These are phyloP conservation scores for Drosophila neonasuta DNA, from an alignment of 2,888 invertebrate genomes.

Conservation along the genomic window DNA sequence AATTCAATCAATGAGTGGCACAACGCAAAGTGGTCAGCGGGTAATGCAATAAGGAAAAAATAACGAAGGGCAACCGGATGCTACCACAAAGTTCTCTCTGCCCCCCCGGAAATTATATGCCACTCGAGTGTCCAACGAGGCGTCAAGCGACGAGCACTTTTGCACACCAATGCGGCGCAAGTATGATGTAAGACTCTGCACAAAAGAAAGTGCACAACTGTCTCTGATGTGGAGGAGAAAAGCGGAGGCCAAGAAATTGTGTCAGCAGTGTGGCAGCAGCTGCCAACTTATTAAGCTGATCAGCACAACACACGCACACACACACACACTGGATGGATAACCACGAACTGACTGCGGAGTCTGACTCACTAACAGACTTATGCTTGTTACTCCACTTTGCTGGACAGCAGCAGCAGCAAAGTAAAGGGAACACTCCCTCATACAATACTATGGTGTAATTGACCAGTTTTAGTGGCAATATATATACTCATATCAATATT, in stretches of 20 bases:
- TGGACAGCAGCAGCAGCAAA: background rate
- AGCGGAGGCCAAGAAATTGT: conserved; percentile 53
- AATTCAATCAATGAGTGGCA: conserved; percentile 60
- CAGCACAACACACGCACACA: conserved; percentile 51
- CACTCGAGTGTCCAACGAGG: conserved; percentile 66
- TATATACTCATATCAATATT: too few relatives aligned
- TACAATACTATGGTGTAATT: too few relatives aligned
- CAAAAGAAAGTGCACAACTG: conserved; percentile 35
- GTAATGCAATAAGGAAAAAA: conserved; percentile 50
- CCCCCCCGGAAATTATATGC: conserved; percentile 60
- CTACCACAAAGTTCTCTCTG: conserved; percentile 11
- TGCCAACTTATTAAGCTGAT: conserved; percentile 62
- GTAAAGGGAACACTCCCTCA: background rate
- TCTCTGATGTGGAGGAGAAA: conserved; percentile 28
- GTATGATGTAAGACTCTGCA: conserved; percentile 55
- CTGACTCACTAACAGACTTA: conserved; percentile 53
- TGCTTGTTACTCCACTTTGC: conserved; percentile 28
- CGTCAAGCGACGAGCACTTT: conserved; percentile 49
- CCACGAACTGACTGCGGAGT: conserved; percentile 12
- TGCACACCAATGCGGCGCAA: conserved; percentile 26
- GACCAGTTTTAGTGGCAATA: too few relatives aligned
- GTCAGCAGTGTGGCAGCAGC: conserved; percentile 57
- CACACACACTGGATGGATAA: conserved; percentile 31
- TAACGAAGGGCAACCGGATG: conserved; percentile 11
- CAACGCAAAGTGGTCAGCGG: conserved; percentile 15